These are phyloP conservation scores for Akabosia matsudoensis DNA, from an alignment of 1,140 invertebrate genomes.

Conservation along the genomic window DNA sequence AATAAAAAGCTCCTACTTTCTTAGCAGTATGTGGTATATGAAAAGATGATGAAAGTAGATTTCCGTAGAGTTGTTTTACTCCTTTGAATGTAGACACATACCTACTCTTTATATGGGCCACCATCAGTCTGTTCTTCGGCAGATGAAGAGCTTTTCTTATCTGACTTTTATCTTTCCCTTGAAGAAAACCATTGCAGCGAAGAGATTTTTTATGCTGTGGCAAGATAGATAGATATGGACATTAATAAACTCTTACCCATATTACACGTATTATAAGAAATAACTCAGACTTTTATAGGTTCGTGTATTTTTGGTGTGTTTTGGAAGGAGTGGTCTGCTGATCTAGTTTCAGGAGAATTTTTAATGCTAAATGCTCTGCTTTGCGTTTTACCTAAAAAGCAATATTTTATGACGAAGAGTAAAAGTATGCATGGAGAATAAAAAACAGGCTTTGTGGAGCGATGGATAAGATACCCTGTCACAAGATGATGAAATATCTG, in stretches of 20 bases:
- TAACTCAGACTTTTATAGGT: too few species aligned
- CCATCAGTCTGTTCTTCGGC: conserved; percentile 21
- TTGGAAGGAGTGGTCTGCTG: conserved; percentile 13
- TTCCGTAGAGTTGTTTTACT: too few species aligned
- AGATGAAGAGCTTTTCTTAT: conserved; percentile 25
- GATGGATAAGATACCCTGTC: background rate
- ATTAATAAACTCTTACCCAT: background rate
- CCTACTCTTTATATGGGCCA: too few species aligned
- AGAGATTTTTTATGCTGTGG: background rate
- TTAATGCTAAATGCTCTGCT: background rate
- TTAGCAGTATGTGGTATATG: too few species aligned
- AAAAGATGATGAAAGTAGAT: too few species aligned
- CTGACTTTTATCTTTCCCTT: conserved; percentile 17
- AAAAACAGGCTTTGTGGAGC: background rate
- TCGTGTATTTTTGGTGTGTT: too few species aligned
- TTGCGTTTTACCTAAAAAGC: background rate
- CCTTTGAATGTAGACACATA: too few species aligned
- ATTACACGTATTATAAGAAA: background rate
- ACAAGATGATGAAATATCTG: background rate
- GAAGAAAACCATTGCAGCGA: conserved; percentile 5
- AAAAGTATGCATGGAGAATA: background rate
- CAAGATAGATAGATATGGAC: background rate
- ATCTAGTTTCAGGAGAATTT: background rate
- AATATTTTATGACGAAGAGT: too few species aligned
- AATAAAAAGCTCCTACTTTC: too few species aligned